Base-by-base conservation (phyloP, 2,113 vertebrate genomes). In the Sebastes fasciatus region DNA sequence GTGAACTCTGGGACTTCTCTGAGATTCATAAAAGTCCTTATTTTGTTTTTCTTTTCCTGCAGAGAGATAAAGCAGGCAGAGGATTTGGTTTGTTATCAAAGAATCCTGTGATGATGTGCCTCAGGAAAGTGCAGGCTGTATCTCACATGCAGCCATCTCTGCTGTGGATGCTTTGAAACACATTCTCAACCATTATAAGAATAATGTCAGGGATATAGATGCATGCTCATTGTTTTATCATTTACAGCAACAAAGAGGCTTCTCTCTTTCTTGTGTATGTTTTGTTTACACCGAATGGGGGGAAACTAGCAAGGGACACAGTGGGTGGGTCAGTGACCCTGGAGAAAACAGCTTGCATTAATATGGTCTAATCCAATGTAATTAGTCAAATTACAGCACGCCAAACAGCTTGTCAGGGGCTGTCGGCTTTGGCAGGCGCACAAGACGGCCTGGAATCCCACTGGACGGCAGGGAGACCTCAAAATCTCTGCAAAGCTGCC, bases 331-430 rank as follows among this genome's bases (percentile, higher is more conserved):
- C 97, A 96, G 94, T 97, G 97, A 96, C 97, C 97, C 96, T 94
- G 92, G 96, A 97, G 97, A 97, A 97, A 99, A 98, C 97, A 98
- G 97, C 97, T 98, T 98, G 97, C 97, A 97, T 98, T 99, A 98
- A 98, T 98, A 98, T 97, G 96, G 95, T 97, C 95, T 98, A 99
- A 99, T 98, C 98, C 96, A 93, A 94, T 95, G 96, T 97, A 98
- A 99, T 99, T 99, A 99, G 97, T 98, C 96, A 98, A 98, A 99
- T 98, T 96, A 97, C 96, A 95, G 96, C 97, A 96, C 88, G 96
- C 97, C 95, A 90, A 97, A 96, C 97, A 91, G 97, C 97, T 97
- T 97, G 97, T 98, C 96, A 96, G 96, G 95, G 96, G 95, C 96
- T 97, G 97, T 97, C 96, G 96, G 96, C 95, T 96, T 97, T 97